These are phyloP conservation scores for Charina bottae DNA, from an alignment of 2,113 vertebrate species.

Conservation along the genomic window DNA sequence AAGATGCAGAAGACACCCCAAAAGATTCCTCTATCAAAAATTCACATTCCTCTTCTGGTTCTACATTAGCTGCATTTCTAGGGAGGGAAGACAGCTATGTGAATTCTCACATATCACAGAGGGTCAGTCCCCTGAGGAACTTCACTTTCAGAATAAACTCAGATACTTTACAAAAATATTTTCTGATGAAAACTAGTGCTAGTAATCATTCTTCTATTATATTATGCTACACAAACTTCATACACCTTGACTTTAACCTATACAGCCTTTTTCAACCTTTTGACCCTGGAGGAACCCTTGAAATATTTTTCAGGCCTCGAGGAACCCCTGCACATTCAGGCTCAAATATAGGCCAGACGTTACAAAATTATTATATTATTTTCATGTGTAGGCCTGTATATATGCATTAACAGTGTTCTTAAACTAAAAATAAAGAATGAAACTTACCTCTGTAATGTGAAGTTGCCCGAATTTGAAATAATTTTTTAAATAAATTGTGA, in stretches of 20 bases:
- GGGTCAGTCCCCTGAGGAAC: not conserved
- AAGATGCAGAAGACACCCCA: conserved; percentile 40
- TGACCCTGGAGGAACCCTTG: too few species aligned
- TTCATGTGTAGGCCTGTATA: too few species aligned
- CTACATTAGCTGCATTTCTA: conserved; percentile 26
- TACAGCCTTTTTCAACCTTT: too few species aligned
- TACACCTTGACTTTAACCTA: not conserved
- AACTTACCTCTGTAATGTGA: too few species aligned
- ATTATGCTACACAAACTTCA: not conserved
- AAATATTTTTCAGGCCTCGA: too few species aligned
- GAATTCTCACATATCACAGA: not conserved
- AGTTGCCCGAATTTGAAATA: too few species aligned
- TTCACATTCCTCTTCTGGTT: conserved; percentile 69
- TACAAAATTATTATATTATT: too few species aligned
- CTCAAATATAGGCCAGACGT: too few species aligned
- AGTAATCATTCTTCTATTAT: not conserved
- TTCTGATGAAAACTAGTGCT: not conserved
- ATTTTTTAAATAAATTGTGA: too few species aligned
- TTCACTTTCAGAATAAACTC: not conserved
- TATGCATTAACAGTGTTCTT: too few species aligned
- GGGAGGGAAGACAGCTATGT: not conserved
- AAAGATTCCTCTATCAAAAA: conserved; percentile 74
- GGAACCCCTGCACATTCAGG: too few species aligned
- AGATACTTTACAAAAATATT: not conserved
- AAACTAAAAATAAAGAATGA: too few species aligned